Evolutionary conservation across 2,113 vertebrate genomes (phyloP), one percentile per base, ranked within the genome.

Genomic region (Cathartes aura): DNA sequence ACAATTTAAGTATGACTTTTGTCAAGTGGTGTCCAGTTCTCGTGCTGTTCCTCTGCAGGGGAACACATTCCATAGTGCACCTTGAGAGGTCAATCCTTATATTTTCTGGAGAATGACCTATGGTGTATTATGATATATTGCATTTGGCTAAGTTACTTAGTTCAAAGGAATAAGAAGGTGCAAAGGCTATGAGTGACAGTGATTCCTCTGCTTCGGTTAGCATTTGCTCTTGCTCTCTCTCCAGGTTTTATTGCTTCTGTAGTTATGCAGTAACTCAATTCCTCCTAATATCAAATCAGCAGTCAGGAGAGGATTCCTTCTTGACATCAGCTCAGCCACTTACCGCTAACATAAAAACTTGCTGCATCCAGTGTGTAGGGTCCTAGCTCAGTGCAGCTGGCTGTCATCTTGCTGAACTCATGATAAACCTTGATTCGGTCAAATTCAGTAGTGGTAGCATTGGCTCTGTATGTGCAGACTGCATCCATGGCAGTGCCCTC

Each of bases 311-410:
- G 24, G 15, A 66, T 48, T 48, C n/a, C 9, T 17, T 68, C 30
- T 36, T 19, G 53, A 27, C 14, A 17, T n/a, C 27, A 48, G 17
- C 60, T 80, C 30, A 13, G 45, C 18, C 62, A 40, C 88, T 90
- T 91, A 97, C 96, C 93, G 7, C 70, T 95, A 26, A 96, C 82
- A 64, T 90, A 92, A 59, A 93, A 68, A 45, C 90, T 95, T 5
- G 16, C 56, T 42, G 83, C 40, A 15, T 96, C 88, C 78, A 96
- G 72, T 9, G 18, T 55, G 52, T 96, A 96, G 18, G 50, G 74
- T 62, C 95, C 94, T 9, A 95, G 73, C 50, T 62, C 10, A 5
- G 94, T 92, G 45, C 30, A 62, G 43, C 43, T 22, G 9, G 56
- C 55, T 52, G 96, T 97, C 67, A 52, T 80, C 29, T 34, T n/a